Evolutionary conservation across 53 echinoderm and acorn worm species (phyloP), one percentile per base, ranked within the genome.

Genomic region (Zoroaster sp.): DNA sequence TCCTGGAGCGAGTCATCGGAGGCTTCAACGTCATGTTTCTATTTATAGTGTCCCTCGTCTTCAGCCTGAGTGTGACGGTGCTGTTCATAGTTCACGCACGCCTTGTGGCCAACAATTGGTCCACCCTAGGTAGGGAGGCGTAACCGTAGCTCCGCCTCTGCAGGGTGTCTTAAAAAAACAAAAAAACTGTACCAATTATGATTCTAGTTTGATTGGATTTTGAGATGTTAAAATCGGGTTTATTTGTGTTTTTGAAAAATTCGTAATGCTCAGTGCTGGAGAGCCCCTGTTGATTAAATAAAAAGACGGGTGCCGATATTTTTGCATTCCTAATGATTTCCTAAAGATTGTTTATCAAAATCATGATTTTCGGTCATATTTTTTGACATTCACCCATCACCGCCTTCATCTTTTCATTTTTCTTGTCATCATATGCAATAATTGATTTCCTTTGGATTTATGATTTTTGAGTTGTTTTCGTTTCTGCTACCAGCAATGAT

Each of bases 1-100:
- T 93, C n/a, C 54, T 55, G 51, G 88, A 80, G 25, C 90, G 86
- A 10, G 81, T 77, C 5, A 72, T 86, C 6, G 77, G 81, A 7
- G 91, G 89, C 71, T 98, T 98, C 90, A 95, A 98, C 87, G 79
- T 90, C 72, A 91, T 98, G 92, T 98, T 98, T 53, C 78, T 98
- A 32, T 98, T 96, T 78, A 92, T 98, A 40, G 43, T 95, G 18
- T 86, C 94, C 30, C 87, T 90, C n/a, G 89, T 94, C 73, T 98
- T 98, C 88, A 53, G 91, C 33, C 87, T 98, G 74, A 98, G 98
- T 74, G 90, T 98, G 40, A 43, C 79, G 5, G 87, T 95, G 21
- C 87, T 98, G 44, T 91, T 91, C 72, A 52, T 89, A 46, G 94
- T 96, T 31, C 98, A 98, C 67, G 70, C 82, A 35, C 91, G 95